phyloP scores from a whole-genome alignment of 2,888 invertebrate species.

The Agonopterix heracliana region DNA sequence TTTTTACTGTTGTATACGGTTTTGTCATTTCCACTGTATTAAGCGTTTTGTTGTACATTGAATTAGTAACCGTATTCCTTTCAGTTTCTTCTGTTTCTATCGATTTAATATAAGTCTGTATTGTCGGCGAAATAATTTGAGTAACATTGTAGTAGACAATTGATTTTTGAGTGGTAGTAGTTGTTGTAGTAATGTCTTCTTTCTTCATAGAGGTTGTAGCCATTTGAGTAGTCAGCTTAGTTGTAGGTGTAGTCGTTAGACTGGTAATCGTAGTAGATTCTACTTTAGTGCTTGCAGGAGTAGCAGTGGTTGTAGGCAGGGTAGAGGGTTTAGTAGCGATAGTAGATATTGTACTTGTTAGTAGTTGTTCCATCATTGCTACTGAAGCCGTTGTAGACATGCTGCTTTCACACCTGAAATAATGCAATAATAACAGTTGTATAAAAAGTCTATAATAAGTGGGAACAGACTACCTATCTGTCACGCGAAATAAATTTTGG shows the following conservation, averaged over 20 bases:
- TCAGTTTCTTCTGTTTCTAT: constrained; percentile 14
- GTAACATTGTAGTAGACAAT: background rate
- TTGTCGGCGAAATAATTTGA: background rate
- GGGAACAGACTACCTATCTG: background rate
- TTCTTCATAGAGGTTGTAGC: background rate
- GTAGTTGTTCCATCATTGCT: constrained; percentile 46
- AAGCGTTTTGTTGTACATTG: constrained; percentile 29
- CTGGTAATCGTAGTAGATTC: constrained; percentile 10
- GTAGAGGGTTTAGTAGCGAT: constrained; percentile 17
- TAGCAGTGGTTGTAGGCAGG: constrained; percentile 8
- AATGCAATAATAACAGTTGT: background rate
- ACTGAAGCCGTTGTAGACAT: constrained; percentile 44
- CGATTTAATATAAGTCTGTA: background rate
- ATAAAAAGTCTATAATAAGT: background rate
- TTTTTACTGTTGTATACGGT: constrained; percentile 15
- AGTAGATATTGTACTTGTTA: constrained; percentile 46
- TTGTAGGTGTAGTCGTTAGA: constrained; percentile 12
- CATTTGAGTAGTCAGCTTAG: constrained; percentile 13
- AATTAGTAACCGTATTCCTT: constrained; percentile 15
- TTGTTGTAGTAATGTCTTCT: background rate
- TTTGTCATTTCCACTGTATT: constrained; percentile 13
- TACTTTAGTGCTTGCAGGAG: constrained; percentile 1
- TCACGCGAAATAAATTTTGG: background rate
- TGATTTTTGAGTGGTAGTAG: background rate
- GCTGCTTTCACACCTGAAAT: constrained; percentile 62